A percentile compares a stretch with the other conserved stretches of the same genome.
Conservation (phyloP, 2,113 vertebrate genomes). For the Pollachius pollachius region DNA sequence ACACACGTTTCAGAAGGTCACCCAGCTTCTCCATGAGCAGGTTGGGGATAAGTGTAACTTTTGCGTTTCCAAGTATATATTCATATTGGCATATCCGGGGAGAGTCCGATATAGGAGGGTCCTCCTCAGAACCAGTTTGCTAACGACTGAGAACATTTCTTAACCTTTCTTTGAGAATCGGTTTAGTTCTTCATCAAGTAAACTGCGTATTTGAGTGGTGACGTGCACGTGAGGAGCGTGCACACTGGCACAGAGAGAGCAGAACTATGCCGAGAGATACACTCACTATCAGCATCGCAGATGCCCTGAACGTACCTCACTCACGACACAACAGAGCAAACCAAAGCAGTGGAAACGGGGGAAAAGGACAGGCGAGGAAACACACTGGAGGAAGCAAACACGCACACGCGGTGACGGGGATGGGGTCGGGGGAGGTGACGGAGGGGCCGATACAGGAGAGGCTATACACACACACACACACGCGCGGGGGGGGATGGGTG, state of each 20-base stretch:
- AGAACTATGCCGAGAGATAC: too few species aligned
- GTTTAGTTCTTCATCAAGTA: too few species aligned
- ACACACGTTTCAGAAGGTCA: constrained; percentile 11
- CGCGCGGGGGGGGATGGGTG: neutral
- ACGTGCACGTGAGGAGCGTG: too few species aligned
- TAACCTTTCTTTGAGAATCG: too few species aligned
- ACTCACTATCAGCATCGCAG: too few species aligned
- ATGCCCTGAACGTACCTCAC: constrained; percentile 27
- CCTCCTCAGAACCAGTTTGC: too few species aligned
- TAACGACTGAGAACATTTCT: too few species aligned
- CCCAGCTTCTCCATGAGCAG: constrained; percentile 40
- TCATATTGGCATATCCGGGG: too few species aligned
- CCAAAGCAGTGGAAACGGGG: neutral
- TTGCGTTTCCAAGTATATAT: neutral
- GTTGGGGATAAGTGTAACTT: neutral
- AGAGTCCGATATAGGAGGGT: too few species aligned
- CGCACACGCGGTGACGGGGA: neutral
- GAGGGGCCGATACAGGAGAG: neutral
- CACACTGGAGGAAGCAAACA: neutral
- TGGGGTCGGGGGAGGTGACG: neutral
- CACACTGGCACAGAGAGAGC: too few species aligned
- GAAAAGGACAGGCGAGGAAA: neutral
- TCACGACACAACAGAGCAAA: neutral
- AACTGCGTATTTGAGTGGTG: too few species aligned
- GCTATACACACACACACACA: constrained; percentile 11